These are phyloP conservation scores for Anoplopoma fimbria DNA, from an alignment of 2,113 vertebrate genomes.

Conservation along the genomic window DNA sequence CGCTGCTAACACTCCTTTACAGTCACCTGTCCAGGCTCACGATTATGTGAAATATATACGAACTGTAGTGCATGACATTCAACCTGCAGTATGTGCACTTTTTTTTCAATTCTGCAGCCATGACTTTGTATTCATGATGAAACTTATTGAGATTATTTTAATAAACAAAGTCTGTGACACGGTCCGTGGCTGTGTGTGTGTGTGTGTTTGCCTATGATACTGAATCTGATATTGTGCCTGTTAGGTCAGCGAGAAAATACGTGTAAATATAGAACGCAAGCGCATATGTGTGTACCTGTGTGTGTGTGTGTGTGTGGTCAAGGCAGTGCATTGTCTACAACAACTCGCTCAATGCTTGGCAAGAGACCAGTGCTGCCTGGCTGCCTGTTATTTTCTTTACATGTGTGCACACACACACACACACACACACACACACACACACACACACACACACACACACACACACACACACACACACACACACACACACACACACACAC, in stretches of 20 bases:
- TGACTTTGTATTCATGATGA: neutral
- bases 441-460: neutral
- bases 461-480: neutral
- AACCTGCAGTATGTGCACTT: neutral
- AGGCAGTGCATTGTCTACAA: slow-evolving; percentile 13
- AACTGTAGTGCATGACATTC: no score
- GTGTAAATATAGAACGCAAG: neutral
- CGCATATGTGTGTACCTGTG: neutral
- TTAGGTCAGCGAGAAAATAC: neutral
- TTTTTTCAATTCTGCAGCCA: no score
- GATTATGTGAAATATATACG: no score
- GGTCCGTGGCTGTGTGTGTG: neutral
- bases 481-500: neutral
- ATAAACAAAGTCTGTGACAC: no score
- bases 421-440: neutral
- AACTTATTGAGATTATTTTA: no score
- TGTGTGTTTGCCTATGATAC: neutral
- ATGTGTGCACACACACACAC: neutral
- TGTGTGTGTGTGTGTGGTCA: neutral
- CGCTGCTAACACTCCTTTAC: no score
- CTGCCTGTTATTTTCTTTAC: neutral
- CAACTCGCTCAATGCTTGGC: slow-evolving; percentile 34
- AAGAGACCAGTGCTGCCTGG: slow-evolving; percentile 34
- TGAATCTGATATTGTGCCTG: neutral
- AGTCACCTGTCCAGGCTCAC: no score